A percentile compares a stretch with the other conserved stretches of the same genome.
Evolutionary conservation across 2,888 invertebrate species (phyloP).

Genomic region (Andrena hattorfiana): DNA sequence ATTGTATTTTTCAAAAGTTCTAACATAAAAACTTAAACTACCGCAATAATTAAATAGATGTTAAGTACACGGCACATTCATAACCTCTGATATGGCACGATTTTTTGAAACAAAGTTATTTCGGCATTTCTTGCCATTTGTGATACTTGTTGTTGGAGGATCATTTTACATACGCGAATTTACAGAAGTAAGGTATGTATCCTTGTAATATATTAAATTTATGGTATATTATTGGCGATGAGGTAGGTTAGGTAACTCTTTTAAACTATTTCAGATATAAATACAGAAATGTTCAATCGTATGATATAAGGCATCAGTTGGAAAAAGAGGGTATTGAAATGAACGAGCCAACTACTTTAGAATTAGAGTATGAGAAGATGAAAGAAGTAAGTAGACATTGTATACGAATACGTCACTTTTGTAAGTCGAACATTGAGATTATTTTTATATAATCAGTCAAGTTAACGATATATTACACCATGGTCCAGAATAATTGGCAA

Average conservation of each 20-base stretch:
- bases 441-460: no score
- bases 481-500: no score
- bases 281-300: neutral
- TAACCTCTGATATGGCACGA: conserved; percentile 37
- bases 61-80: neutral
- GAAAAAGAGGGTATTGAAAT: conserved; percentile 88
- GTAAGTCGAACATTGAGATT: no score
- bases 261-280: conserved; percentile 36
- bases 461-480: no score
- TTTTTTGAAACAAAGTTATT: conserved; percentile 2
- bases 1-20: no score
- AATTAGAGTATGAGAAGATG: conserved; percentile 91
- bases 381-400: conserved; percentile 83
- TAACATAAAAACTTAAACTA: neutral
- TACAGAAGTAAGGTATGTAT: conserved; percentile 88
- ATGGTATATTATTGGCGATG: neutral
- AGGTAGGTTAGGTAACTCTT: neutral
- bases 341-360: conserved; percentile 90
- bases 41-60: neutral
- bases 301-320: neutral
- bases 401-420: no score
- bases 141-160: conserved; percentile 90
- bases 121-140: conserved; percentile 87
- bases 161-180: conserved; percentile 92
- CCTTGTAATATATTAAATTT: neutral